A percentile compares a stretch with the other conserved stretches of the same genome.
These are phyloP conservation scores for Cuniculus paca DNA, from an alignment of 2,797 vertebrate species.

Conservation along the genomic window DNA sequence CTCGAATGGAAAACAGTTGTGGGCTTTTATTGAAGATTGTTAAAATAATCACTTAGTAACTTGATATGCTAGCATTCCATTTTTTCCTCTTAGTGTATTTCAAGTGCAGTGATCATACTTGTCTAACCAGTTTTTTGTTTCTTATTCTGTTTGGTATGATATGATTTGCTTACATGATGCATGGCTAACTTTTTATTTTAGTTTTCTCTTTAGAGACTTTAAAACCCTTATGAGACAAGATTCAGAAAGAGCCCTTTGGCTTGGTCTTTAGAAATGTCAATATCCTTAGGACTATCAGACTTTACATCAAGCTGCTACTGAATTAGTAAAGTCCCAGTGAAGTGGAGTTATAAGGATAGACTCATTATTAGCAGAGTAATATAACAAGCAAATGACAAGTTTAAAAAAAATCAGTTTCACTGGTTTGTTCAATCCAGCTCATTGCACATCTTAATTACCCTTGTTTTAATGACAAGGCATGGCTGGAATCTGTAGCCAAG, in stretches of 20 bases:
- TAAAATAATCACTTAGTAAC: constrained; percentile 46
- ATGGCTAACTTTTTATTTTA: constrained; percentile 57
- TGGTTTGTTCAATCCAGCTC: neutral
- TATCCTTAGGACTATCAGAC: constrained; percentile 68
- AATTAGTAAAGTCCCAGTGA: constrained; percentile 59
- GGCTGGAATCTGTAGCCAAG: neutral
- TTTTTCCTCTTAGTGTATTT: constrained; percentile 34
- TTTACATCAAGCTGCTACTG: constrained; percentile 82
- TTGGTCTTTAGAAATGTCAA: constrained; percentile 74
- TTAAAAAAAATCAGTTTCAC: neutral
- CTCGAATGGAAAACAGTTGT: constrained; percentile 43
- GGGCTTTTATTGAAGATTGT: constrained; percentile 50
- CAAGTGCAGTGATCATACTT: constrained; percentile 68
- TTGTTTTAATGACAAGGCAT: constrained; percentile 63
- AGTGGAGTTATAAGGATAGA: neutral
- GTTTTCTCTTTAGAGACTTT: constrained; percentile 72
- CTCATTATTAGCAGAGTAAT: constrained; percentile 24
- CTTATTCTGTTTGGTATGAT: constrained; percentile 41
- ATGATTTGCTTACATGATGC: constrained; percentile 73
- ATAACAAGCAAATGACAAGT: neutral
- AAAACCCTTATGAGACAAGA: constrained; percentile 68
- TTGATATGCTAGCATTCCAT: constrained; percentile 46
- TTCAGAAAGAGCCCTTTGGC: constrained; percentile 76
- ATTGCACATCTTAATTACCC: neutral
- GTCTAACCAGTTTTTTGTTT: neutral